phyloP scores from a whole-genome alignment of 2,113 vertebrate genomes.

The Mungos mungo region DNA sequence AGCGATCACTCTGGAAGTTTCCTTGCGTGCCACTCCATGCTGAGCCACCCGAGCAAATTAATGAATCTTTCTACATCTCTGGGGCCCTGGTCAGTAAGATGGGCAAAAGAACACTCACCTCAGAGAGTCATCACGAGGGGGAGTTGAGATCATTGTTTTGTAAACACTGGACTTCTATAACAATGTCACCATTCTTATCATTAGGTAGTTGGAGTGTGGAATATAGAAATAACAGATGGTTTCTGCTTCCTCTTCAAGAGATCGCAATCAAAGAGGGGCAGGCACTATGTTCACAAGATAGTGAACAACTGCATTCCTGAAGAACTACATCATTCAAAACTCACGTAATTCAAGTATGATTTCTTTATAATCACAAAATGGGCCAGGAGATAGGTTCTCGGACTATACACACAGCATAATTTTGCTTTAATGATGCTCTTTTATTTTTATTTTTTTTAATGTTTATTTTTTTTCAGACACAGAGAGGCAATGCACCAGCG shows the following conservation, averaged over 20 bases:
- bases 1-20: background rate
- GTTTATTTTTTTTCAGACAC: too few relatives aligned
- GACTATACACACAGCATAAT: background rate
- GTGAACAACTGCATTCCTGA: background rate
- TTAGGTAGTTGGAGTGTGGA: background rate
- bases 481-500: too few relatives aligned
- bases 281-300: background rate
- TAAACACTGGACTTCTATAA: background rate
- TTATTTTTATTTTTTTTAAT: background rate
- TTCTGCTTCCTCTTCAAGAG: slow-evolving; percentile 32
- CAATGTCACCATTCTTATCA: background rate
- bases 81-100: background rate
- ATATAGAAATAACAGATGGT: slow-evolving; percentile 20
- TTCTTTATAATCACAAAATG: background rate
- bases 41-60: background rate
- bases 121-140: fast-evolving
- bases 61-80: background rate
- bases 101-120: background rate
- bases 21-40: background rate
- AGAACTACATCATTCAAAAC: background rate
- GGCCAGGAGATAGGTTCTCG: background rate
- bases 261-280: background rate
- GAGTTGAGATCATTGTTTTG: background rate
- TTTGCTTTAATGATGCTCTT: slow-evolving; percentile 25
- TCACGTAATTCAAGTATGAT: background rate